phyloP scores from a whole-genome alignment of 2,113 vertebrate species.

The Cyprinus carpio region DNA sequence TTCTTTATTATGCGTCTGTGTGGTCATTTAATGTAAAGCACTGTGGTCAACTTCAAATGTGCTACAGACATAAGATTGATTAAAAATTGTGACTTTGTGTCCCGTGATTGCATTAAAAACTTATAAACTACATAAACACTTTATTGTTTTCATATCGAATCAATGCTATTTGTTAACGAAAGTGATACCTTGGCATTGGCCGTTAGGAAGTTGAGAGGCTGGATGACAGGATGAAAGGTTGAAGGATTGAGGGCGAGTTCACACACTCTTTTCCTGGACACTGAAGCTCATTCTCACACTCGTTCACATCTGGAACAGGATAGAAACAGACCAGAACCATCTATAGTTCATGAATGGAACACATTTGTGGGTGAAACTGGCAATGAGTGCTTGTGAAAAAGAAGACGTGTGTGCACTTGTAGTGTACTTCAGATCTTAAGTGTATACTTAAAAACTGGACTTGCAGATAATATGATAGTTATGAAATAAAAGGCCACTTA shows the following conservation, averaged over 20 bases:
- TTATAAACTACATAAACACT: too few relatives aligned
- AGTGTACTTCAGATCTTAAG: not conserved
- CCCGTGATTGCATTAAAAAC: too few relatives aligned
- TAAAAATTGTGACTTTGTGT: too few relatives aligned
- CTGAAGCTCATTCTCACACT: constrained; percentile 65
- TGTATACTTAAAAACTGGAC: not conserved
- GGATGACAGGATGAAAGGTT: constrained; percentile 72
- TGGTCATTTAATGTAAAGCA: too few relatives aligned
- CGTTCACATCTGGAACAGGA: constrained; percentile 62
- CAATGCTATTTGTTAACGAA: not conserved
- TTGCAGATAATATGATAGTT: not conserved
- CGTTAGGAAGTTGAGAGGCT: constrained; percentile 67
- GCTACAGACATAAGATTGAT: too few relatives aligned
- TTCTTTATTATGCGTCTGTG: too few relatives aligned
- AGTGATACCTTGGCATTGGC: constrained; percentile 75
- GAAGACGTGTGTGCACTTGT: too few relatives aligned
- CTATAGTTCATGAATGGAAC: not conserved
- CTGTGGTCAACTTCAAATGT: too few relatives aligned
- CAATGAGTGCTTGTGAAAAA: not conserved
- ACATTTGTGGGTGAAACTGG: not conserved
- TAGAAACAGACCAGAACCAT: not conserved
- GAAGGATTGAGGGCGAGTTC: too few relatives aligned
- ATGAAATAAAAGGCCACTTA: not conserved
- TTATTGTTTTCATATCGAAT: too few relatives aligned
- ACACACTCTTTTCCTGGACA: constrained; percentile 80